phyloP scores from a whole-genome alignment of 2,888 invertebrate genomes.

The Platycnemis pennipes region DNA sequence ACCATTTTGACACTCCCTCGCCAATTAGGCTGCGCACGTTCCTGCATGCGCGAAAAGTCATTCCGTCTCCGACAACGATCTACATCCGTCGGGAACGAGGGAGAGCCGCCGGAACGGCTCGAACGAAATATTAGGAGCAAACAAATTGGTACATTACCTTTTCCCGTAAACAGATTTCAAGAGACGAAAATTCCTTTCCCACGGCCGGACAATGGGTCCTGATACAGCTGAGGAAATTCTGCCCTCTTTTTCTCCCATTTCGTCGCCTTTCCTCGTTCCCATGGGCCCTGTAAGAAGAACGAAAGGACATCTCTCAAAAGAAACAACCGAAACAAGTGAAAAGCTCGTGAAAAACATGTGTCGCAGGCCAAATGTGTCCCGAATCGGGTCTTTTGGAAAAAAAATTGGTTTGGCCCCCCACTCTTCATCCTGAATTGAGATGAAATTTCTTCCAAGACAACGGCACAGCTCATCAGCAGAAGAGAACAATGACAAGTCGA shows the following conservation, averaged over 20 bases:
- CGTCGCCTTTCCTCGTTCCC: background rate
- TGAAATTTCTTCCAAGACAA: background rate
- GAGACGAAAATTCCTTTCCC: background rate
- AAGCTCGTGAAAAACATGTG: background rate
- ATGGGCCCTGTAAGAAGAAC: background rate
- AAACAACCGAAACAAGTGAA: background rate
- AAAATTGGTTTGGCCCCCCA: background rate
- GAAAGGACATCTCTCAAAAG: background rate
- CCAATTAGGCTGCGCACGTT: background rate
- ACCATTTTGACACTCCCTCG: background rate
- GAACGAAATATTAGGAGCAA: background rate
- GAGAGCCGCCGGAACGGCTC: background rate
- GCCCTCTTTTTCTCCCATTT: background rate
- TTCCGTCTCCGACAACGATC: background rate
- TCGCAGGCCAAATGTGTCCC: background rate
- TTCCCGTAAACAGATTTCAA: background rate
- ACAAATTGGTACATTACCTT: constrained; percentile 33
- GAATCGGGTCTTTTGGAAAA: background rate
- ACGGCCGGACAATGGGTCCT: background rate
- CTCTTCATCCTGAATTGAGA: background rate
- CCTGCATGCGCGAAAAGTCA: background rate
- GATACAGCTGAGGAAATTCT: background rate
- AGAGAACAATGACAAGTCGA: too few relatives aligned
- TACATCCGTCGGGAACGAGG: background rate
- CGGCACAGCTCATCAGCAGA: too few relatives aligned